These are phyloP conservation scores for Noturus placidus DNA, from an alignment of 2,113 vertebrate genomes.

Conservation along the genomic window DNA sequence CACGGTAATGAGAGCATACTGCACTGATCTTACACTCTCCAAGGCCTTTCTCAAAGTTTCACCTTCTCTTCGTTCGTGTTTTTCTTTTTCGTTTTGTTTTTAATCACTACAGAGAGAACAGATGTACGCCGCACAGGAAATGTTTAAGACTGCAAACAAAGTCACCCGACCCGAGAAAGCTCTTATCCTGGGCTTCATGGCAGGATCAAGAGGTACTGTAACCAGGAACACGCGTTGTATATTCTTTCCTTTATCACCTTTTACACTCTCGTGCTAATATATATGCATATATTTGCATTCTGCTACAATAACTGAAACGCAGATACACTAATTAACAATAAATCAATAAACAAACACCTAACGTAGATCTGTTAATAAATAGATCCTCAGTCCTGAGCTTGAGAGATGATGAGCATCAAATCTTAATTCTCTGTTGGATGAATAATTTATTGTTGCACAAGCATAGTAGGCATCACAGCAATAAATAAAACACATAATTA, in stretches of 20 bases:
- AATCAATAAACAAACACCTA: not conserved
- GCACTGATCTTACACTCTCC: not conserved
- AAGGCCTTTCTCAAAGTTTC: not conserved
- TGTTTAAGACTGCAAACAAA: constrained; percentile 99
- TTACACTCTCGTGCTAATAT: not conserved
- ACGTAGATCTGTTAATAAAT: not conserved
- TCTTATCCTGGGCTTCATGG: constrained; percentile 98
- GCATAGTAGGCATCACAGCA: not conserved
- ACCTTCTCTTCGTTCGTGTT: not conserved
- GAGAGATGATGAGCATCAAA: not conserved
- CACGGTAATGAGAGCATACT: constrained; percentile 73
- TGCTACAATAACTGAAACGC: not conserved
- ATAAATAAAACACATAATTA: not conserved
- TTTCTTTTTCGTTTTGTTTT: constrained; percentile 14
- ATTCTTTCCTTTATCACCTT: not conserved
- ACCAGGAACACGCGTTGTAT: not conserved
- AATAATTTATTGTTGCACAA: not conserved
- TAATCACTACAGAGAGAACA: constrained; percentile 83
- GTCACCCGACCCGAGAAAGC: constrained; percentile 96
- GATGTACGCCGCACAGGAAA: constrained; percentile 96
- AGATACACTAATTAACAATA: not conserved
- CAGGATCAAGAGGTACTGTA: constrained; percentile 89
- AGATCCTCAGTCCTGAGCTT: not conserved
- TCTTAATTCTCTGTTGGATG: not conserved
- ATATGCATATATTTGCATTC: not conserved